These are phyloP conservation scores for Dicaeum eximium DNA, from an alignment of 2,113 vertebrate genomes.

Conservation along the genomic window DNA sequence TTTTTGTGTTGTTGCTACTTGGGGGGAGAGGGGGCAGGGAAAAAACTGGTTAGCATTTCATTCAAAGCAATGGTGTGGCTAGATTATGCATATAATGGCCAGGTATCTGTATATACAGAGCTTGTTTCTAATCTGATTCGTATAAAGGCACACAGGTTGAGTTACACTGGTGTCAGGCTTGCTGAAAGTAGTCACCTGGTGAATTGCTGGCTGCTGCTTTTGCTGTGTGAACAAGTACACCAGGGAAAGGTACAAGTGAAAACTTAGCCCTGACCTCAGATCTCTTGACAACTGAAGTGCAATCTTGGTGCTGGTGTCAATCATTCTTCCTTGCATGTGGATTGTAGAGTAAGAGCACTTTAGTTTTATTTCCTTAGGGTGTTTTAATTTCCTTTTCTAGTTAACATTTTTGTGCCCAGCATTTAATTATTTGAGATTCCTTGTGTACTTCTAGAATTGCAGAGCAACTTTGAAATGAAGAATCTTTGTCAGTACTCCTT, in stretches of 20 bases:
- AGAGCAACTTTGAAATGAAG: background rate
- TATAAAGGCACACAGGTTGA: background rate
- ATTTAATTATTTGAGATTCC: background rate
- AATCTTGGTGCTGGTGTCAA: background rate
- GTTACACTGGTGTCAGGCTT: background rate
- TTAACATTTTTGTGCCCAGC: background rate
- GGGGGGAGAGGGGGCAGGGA: background rate
- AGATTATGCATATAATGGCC: background rate
- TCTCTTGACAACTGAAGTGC: background rate
- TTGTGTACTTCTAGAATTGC: background rate
- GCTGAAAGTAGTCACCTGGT: background rate
- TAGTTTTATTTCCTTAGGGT: background rate
- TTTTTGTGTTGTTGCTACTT: background rate
- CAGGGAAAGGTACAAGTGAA: background rate
- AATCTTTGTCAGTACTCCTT: background rate
- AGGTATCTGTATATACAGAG: fast-evolving
- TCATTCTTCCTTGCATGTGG: background rate
- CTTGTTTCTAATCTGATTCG: background rate
- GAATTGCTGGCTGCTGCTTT: background rate
- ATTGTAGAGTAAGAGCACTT: background rate
- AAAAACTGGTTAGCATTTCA: background rate
- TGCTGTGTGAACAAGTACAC: background rate
- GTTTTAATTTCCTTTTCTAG: background rate
- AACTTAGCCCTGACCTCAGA: background rate
- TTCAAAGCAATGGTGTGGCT: background rate